A percentile compares a stretch with the other conserved stretches of the same genome.
These are phyloP conservation scores for Drosophila birchii DNA, from an alignment of 2,888 invertebrate species.

Conservation along the genomic window DNA sequence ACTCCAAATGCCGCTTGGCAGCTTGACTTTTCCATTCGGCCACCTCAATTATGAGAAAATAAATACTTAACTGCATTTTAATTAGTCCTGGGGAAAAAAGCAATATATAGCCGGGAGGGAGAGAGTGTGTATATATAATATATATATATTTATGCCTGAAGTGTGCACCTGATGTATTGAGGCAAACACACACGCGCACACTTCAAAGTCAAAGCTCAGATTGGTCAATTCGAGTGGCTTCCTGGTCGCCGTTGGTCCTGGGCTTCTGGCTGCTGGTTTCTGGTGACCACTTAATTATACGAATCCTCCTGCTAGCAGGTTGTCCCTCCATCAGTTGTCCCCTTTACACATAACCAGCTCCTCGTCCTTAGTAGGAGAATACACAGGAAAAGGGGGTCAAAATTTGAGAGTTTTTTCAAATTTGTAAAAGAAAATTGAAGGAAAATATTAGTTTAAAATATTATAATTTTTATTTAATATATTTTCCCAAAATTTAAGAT, in stretches of 20 bases:
- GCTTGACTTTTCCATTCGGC: conserved; percentile 31
- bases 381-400: conserved; percentile 36
- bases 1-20: conserved; percentile 31
- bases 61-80: conserved; percentile 62
- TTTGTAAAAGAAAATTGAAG: neutral
- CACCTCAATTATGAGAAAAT: conserved; percentile 57
- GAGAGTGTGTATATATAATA: conserved; percentile 1
- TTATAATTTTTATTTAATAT: no score
- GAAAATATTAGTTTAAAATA: neutral
- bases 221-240: conserved; percentile 72
- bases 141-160: conserved; percentile 15
- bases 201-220: conserved; percentile 63
- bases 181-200: conserved; percentile 23
- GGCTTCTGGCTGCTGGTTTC: conserved; percentile 25
- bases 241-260: conserved; percentile 24
- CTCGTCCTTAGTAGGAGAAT: conserved; percentile 29
- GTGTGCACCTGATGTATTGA: conserved; percentile 24
- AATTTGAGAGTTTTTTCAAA: neutral
- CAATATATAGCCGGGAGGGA: neutral
- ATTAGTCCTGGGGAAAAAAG: conserved; percentile 51
- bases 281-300: conserved; percentile 69
- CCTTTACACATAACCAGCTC: neutral
- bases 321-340: conserved; percentile 7
- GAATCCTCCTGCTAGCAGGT: conserved; percentile 28
- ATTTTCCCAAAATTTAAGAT: no score